These are phyloP conservation scores for Bradypodion pumilum DNA, from an alignment of 2,797 vertebrate genomes.

Conservation along the genomic window DNA sequence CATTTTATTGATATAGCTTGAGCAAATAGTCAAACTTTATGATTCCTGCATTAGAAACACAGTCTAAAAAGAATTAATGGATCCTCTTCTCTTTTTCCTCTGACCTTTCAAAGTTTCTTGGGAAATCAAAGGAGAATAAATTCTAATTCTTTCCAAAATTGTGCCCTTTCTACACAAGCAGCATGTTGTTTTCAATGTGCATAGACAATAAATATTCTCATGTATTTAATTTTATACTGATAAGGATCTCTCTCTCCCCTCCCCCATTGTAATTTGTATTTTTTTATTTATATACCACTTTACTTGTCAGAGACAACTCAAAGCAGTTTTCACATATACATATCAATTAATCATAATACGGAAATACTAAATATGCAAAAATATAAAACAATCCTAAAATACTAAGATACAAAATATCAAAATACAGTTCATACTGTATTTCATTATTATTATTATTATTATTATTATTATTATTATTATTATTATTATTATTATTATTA, in stretches of 20 bases:
- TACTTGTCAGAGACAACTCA: no score
- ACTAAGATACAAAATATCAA: no score
- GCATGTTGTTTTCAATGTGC: constrained; percentile 45
- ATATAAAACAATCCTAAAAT: no score
- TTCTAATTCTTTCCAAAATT: background rate
- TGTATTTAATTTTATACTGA: constrained; percentile 36
- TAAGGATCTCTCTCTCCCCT: constrained; percentile 17
- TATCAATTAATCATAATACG: no score
- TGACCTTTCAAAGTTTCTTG: constrained; percentile 33
- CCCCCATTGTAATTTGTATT: no score
- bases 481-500: no score
- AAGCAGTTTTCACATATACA: no score
- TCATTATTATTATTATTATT: no score
- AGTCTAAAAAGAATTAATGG: constrained; percentile 23
- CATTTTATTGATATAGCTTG: constrained; percentile 51
- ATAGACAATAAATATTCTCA: constrained; percentile 21
- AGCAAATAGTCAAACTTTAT: constrained; percentile 38
- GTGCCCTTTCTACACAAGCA: constrained; percentile 16
- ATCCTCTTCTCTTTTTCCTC: constrained; percentile 31
- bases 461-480: no score
- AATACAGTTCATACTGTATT: no score
- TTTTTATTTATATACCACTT: no score
- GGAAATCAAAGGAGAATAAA: constrained; percentile 31
- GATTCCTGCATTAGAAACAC: constrained; percentile 13
- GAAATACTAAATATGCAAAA: no score